These are phyloP conservation scores for Lindbergichthys nudifrons DNA, from an alignment of 2,797 vertebrate genomes.

Conservation along the genomic window DNA sequence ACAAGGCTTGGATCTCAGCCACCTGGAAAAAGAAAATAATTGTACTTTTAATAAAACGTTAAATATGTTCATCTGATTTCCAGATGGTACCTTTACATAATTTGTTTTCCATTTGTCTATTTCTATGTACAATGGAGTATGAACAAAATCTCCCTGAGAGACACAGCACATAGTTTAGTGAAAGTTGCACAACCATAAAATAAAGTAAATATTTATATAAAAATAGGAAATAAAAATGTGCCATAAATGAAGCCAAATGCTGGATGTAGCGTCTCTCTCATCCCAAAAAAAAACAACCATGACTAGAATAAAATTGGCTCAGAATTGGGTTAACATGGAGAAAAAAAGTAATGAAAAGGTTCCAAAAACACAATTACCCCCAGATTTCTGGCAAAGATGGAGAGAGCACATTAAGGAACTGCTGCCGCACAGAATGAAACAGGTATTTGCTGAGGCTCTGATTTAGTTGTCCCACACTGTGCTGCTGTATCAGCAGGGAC, in stretches of 20 bases:
- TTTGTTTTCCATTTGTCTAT: constrained; percentile 22
- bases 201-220: no score
- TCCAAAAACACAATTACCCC: background rate
- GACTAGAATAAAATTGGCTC: background rate
- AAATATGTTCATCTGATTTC: background rate
- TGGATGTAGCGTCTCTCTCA: no score
- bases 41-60: background rate
- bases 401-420: background rate
- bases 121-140: constrained; percentile 22
- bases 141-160: constrained; percentile 12
- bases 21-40: constrained; percentile 62
- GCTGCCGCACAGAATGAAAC: background rate
- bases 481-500: constrained; percentile 57
- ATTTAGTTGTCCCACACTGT: constrained; percentile 5
- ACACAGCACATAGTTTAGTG: background rate
- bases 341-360: background rate
- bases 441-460: background rate
- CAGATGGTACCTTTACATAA: constrained; percentile 36
- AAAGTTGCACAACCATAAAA: no score
- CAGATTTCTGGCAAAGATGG: background rate
- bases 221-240: no score
- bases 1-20: constrained; percentile 72
- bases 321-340: background rate
- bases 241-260: no score
- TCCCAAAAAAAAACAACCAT: background rate